Percentiles rank a stretch among this genome's conserved stretches.
These are phyloP conservation scores for Nicator chloris DNA, from an alignment of 2,113 vertebrate species.

Conservation along the genomic window DNA sequence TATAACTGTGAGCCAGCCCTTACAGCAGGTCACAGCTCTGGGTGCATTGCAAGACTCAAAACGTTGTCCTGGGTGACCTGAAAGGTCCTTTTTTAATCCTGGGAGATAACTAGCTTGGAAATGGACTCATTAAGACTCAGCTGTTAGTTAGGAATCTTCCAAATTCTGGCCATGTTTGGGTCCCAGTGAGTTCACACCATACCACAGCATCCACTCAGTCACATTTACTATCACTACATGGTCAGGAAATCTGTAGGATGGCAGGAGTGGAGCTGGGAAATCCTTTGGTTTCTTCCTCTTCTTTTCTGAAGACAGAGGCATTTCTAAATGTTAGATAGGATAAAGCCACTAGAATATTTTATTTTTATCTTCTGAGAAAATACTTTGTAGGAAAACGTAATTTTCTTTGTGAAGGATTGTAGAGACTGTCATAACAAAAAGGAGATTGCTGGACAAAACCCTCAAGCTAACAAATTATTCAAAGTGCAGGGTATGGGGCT, in stretches of 20 bases:
- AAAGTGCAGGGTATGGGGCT: not conserved
- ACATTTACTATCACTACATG: accelerated
- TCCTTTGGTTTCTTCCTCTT: not conserved
- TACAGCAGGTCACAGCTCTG: not conserved
- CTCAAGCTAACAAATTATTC: not conserved
- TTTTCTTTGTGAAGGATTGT: not conserved
- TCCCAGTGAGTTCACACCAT: not conserved
- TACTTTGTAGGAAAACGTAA: not conserved
- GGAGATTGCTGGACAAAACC: not conserved
- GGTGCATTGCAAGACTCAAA: not conserved
- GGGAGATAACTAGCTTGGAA: not conserved
- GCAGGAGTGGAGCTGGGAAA: not conserved
- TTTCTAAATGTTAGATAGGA: no score
- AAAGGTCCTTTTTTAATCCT: not conserved
- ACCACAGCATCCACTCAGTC: not conserved
- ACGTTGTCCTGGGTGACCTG: not conserved
- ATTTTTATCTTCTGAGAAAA: not conserved
- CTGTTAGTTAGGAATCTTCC: not conserved
- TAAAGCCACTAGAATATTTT: not conserved
- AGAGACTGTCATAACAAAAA: not conserved
- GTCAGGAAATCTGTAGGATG: not conserved
- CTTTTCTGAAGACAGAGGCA: not conserved
- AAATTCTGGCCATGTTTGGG: not conserved
- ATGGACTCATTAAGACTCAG: not conserved
- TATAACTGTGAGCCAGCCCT: not conserved